Evolutionary conservation across 1,140 invertebrate species (phyloP), one percentile per base, ranked within the genome.

Genomic region (Colletes gigas): DNA sequence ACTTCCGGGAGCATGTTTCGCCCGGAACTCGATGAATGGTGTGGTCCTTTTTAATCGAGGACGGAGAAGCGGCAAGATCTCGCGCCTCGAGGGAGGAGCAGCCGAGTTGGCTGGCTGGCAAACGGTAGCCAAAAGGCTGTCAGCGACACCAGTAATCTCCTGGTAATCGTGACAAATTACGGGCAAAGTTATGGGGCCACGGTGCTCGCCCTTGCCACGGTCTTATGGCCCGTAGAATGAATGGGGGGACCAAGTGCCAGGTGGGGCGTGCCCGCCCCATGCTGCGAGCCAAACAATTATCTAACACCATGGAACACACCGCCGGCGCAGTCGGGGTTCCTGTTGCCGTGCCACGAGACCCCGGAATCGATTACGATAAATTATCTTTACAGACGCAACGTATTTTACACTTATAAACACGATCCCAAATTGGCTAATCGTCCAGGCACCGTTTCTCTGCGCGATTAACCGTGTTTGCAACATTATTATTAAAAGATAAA

Each of bases 151-250:
- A 71, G 89, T 92, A 92, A 93, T 93, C 92, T 91, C 87, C 65
- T 83, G 87, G 86, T 92, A 92, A 92, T 93, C 92, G 86, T 93
- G 91, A 93, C 90, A 92, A 92, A 93, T 92, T 90, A 86, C 86
- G 75, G 81, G 66, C 80, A 52, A 86, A 78, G 79, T 88, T 87
- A 88, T 78, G 78, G 70, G 54, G 57, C 50, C 59, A 68, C 30
- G 30, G 30, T 30, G 30, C 30, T 30, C 30, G 30, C 30, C 30
- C 30, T 30, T 30, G 30, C 30, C 30, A 30, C 55, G 71, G 68
- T 78, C 59, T 78, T 67, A 67, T 54, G 71, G 21, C 63, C 73
- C 54, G 74, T 72, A 50, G 73, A 70, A 89, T 88, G 86, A 92
- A 92, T 89, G 87, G 87, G 81, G 81, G 81, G 78, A 75, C 67